These are phyloP conservation scores for Porites cylindrica DNA, from an alignment of 92 coral and sea anemone genomes.

Conservation along the genomic window DNA sequence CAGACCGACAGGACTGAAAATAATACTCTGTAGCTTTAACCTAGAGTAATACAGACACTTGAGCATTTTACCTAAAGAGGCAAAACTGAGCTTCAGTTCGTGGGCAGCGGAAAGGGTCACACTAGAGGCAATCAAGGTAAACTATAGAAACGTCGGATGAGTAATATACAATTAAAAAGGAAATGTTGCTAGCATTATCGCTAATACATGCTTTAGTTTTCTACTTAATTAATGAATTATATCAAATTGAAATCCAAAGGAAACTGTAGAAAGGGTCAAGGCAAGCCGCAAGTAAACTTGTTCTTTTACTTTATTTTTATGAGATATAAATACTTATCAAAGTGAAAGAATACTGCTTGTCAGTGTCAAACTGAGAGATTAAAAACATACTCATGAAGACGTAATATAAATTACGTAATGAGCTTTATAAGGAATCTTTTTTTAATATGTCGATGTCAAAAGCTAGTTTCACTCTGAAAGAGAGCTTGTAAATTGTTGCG, in stretches of 20 bases:
- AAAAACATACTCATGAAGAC: not conserved
- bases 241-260: not conserved
- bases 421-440: not conserved
- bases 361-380: not conserved
- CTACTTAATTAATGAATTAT: not conserved
- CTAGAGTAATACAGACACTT: too few relatives aligned
- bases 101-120: too few relatives aligned
- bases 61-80: too few relatives aligned
- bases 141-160: not conserved
- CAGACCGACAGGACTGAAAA: too few relatives aligned
- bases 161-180: not conserved
- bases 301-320: not conserved
- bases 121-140: too few relatives aligned
- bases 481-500: slow-evolving; percentile 16
- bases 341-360: too few relatives aligned
- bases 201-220: not conserved
- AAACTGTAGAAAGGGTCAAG: not conserved
- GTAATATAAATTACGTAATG: not conserved
- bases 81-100: too few relatives aligned
- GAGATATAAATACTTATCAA: not conserved
- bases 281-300: not conserved
- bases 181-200: not conserved
- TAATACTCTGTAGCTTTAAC: too few relatives aligned
- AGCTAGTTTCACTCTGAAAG: not conserved
- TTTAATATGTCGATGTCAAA: not conserved